Evolutionary conservation across 2,888 invertebrate species (phyloP), one percentile per base, ranked within the genome.

Genomic region (Sphaeridia pumilis): DNA sequence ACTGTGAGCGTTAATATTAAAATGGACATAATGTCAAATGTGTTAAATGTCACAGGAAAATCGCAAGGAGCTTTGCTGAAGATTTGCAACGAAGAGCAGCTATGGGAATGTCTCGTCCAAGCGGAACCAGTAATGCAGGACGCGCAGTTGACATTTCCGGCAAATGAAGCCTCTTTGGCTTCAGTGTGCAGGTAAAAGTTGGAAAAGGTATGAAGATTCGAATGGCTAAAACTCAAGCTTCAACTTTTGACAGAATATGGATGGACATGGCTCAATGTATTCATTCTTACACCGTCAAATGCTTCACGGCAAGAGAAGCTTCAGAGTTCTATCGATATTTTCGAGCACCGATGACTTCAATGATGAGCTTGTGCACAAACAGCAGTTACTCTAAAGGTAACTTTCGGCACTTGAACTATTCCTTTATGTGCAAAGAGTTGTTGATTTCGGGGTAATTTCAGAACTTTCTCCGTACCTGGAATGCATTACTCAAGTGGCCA

Each of bases 181-280:
- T 47, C 54, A 47, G 60, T 62, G 38, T 64, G 64, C 59, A 59
- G 58, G 64, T 60, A 44, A 49, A 43, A 7, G 12, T 7, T 7
- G 17, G 7, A n/a, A n/a, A 38, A 38, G 41, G n/a, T 38, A 14
- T 38, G n/a, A 12, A n/a, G n/a, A n/a, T n/a, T n/a, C n/a, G n/a
- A n/a, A n/a, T n/a, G n/a, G n/a, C n/a, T n/a, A n/a, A n/a, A n/a
- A n/a, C n/a, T n/a, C n/a, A n/a, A n/a, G n/a, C n/a, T n/a, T n/a
- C n/a, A n/a, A n/a, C n/a, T n/a, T n/a, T 43, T 12, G 46, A n/a
- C 22, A 64, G 64, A 36, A 56, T 59, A 46, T 64, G 64, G 64
- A 55, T 55, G 21, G 58, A 61, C 12, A 55, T 64, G 36, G 59
- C 62, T 14, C 36, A 35, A 1, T 64, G 64, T 43, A 59, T 59